Base-by-base conservation (phyloP, 2,888 invertebrate species). In the Phania funesta region DNA sequence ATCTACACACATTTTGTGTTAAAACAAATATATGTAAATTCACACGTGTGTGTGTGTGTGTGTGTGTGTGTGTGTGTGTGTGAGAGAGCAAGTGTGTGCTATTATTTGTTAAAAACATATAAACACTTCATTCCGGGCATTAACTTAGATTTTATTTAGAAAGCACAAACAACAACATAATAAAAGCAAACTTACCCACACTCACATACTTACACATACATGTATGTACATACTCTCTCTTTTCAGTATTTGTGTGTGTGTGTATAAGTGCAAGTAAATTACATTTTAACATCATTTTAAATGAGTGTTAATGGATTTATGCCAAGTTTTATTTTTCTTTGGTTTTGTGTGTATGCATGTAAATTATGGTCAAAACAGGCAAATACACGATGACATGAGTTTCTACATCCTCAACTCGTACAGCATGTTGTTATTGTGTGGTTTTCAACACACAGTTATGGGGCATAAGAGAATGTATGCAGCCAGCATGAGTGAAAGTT, bases 181-280 rank as follows among this genome's bases (percentile, higher is more conserved):
- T 3, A 46, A 11, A 46, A 3, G 29, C 50, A 38, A 13, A 32
- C 32, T 20, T 20, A 8, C 24, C 22, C 32, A 48, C 29, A 13
- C 4, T 11, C 5, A 3, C 18, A 24, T 11, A 16, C 13, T 24
- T 16, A n/a, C 7, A n/a, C n/a, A 38, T 35, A 48, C 48, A 13
- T 13, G 11, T 38, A 18, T 13, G 8, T 18, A 16, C 24, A 29
- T n/a, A 20, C 11, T 3, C 16, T 52, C 3, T 4, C 48, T 11
- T 48, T 4, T 41, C 5, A 13, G 85, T 87, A 85, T 84, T 85
- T 87, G 81, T 85, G 80, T 87, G 80, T 83, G 24, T 70, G 11
- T 71, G n/a, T 58, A 71, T 58, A 16, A 26, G 60, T 62, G 83
- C 67, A 62, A 81, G 78, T 76, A 77, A 77, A 73, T 80, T 80